These are phyloP conservation scores for Sitophilus oryzae DNA, from an alignment of 1,140 invertebrate species.

Conservation along the genomic window DNA sequence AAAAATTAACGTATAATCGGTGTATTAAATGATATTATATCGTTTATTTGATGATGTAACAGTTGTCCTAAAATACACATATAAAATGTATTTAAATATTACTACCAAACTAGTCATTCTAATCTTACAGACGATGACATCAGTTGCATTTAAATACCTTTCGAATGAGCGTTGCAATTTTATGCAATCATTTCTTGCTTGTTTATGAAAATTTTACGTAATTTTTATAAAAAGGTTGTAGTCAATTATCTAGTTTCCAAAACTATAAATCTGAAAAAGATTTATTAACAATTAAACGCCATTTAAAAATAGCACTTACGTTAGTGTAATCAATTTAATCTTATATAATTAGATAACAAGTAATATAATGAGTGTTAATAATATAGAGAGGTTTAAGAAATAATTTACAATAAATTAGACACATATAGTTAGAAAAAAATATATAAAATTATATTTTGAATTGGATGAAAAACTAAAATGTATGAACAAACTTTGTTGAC, in stretches of 20 bases:
- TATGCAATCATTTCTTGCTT: not conserved
- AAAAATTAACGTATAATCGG: no score
- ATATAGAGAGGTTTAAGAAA: not conserved
- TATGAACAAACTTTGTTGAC: no score
- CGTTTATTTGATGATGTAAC: no score
- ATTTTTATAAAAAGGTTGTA: not conserved
- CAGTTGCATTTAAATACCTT: slow-evolving; percentile 2
- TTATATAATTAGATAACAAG: slow-evolving; percentile 11
- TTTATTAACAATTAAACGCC: not conserved
- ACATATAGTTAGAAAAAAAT: no score
- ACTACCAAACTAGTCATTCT: not conserved
- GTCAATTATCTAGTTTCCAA: not conserved
- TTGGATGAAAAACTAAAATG: no score
- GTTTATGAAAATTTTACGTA: not conserved
- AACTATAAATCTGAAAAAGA: not conserved
- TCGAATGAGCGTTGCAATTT: not conserved
- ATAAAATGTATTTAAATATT: no score
- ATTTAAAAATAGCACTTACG: slow-evolving; percentile 5
- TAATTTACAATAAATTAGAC: no score
- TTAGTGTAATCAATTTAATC: slow-evolving; percentile 4
- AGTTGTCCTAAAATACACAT: no score
- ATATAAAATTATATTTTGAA: no score
- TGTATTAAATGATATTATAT: no score
- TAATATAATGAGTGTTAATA: not conserved
- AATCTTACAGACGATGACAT: not conserved